Evolutionary conservation across 1,140 invertebrate species (phyloP).

Genomic region (Trachelipus rathkii): DNA sequence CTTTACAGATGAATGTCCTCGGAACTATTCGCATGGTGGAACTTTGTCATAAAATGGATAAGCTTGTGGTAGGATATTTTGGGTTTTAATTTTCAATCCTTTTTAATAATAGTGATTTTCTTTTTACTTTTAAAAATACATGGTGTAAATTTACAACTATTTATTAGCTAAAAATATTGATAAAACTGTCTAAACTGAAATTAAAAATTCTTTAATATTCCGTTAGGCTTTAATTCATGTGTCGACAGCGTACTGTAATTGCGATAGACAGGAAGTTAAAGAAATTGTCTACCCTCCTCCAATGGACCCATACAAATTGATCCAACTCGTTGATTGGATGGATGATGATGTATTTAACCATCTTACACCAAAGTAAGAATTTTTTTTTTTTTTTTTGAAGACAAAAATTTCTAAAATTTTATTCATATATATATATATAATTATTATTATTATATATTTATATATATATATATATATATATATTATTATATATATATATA

Average conservation of each 20-base stretch:
- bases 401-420: too few species aligned
- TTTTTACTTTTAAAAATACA: too few species aligned
- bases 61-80: constrained; percentile 64
- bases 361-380: constrained; percentile 65
- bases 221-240: constrained; percentile 67
- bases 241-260: constrained; percentile 78
- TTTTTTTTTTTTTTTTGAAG: too few species aligned
- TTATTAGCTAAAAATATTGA: too few species aligned
- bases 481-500: too few species aligned
- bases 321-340: constrained; percentile 83
- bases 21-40: constrained; percentile 79
- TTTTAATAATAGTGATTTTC: too few species aligned
- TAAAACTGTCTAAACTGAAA: too few species aligned
- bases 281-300: constrained; percentile 84
- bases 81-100: too few species aligned
- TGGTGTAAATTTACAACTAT: too few species aligned
- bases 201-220: neutral
- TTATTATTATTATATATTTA: too few species aligned
- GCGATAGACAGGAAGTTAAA: constrained; percentile 62
- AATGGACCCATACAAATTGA: constrained; percentile 79
- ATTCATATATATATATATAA: too few species aligned
- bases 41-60: constrained; percentile 77
- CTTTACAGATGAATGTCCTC: constrained; percentile 84
- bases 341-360: constrained; percentile 63
- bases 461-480: too few species aligned